Evolutionary conservation across 1,140 invertebrate genomes (phyloP), one percentile per base, ranked within the genome.

Genomic region (Tetragnatha versicolor): DNA sequence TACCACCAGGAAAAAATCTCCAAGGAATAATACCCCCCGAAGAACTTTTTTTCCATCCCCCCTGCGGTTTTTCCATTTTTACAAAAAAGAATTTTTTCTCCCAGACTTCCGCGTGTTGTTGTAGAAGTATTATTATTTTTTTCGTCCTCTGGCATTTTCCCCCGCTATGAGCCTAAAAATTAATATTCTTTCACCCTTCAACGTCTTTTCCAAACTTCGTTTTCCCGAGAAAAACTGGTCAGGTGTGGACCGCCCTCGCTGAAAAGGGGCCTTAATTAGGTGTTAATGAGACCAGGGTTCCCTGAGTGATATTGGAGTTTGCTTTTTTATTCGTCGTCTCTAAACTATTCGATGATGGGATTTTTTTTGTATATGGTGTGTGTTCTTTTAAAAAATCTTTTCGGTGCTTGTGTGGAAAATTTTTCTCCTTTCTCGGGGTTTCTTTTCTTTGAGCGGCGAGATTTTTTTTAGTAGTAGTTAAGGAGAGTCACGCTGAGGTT

Each of bases 191-290:
- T 65, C 35, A 7, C 39, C 31, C 39, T 39, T 22, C 2, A 35
- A 1, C 27, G 29, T 0, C 20, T 63, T 39, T 63, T 2, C 20
- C 6, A 22, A 53, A 53, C 53, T 29, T 10, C 31, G 53, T 6
- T 2, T 55, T 55, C 33, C 27, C n/a, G 10, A 6, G 27, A n/a
- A 25, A 51, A 51, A 6, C 49, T 5, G 2, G 49, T 51, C 6
- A 51, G 20, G 49, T 51, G 20, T 51, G n/a, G n/a, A 9, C 49
- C 14, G 17, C 39, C 22, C 20, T 42, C 60, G 4, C 10, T 27
- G 2, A 25, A n/a, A 17, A 51, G 45, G 51, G 66, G 25, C 66
- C 66, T 69, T 69, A 69, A 69, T 69, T 69, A 69, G 47, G 9
- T 35, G 66, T 69, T 69, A 45, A 69, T 69, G 29, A 35, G 17